Base-by-base conservation (phyloP, 2,797 vertebrate species). In the Lycodopsis pacificus region DNA sequence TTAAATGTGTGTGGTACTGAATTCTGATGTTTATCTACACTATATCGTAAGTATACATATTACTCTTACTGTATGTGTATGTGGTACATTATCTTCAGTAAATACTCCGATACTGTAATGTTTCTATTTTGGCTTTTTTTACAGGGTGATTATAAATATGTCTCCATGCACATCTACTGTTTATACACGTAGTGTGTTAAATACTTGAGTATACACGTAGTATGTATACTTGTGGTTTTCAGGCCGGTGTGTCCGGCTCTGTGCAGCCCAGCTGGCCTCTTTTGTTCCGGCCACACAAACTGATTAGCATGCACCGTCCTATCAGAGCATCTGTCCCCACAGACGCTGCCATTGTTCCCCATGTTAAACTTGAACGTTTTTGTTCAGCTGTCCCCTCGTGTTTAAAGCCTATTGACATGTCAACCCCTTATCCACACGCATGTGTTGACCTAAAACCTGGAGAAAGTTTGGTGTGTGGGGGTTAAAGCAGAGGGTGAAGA, bases 231-330 rank as follows among this genome's bases (percentile, higher is more conserved):
- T 7, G 32, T 56, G 54, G 58, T 58, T 71, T 56, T 70, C 73
- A 32, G 54, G 70, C 73, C 32, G 42, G 67, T 75, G 67, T 64
- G 77, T 79, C 78, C 57, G 22, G 38, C 73, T 63, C 77, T 2
- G n/a, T 65, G 71, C 3, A 19, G 83, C 69, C 88, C 91, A 90
- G 89, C 90, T 91, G 90, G 77, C 68, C 71, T 71, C 84, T 75
- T 89, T 92, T 92, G 89, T 92, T 32, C 70, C 10, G 48, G 40
- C 68, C 68, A 53, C 85, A 38, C 77, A 54, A 64, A 72, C 83
- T 89, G 80, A 88, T 93, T 89, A 90, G 27, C 88, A 92, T 91
- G 74, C 90, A 71, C 61, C 88, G 12, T 91, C 83, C 82, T 5
- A 22, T 30, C 42, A 7, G 48, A 87, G 91, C 92, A 93, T 93